Evolutionary conservation across 2,113 vertebrate species (phyloP), one percentile per base, ranked within the genome.

Genomic region (Centrocercus urophasianus): DNA sequence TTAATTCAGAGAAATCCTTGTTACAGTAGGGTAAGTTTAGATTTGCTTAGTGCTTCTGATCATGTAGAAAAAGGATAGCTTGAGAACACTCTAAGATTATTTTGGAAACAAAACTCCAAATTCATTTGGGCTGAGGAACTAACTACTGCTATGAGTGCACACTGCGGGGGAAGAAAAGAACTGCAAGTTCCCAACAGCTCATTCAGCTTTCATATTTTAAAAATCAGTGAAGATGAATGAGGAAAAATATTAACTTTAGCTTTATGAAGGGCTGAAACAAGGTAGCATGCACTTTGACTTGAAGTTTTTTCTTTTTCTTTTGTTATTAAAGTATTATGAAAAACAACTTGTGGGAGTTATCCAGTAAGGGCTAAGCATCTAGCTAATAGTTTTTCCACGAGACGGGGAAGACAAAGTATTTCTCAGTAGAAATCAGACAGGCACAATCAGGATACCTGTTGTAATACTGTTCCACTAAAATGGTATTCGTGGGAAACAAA

Each of bases 261-360:
- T 82, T 93, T 63, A 89, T 92, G 92, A 96, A 95, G 86, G 93
- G 86, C 95, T 95, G 85, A 93, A 95, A 94, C 5, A 77, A 95
- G 88, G 75, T 92, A 32, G 76, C 82, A 94, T 96, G 94, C 94
- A 93, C 93, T 96, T 96, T 95, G 80, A 93, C 90, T 96, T 95
- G 77, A 95, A 93, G 60, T 16, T 72, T 34, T 27, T 40, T 42
- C 47, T 50, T 42, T 56, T 42, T 43, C 25, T 82, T 86, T 64
- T 74, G 14, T 76, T 82, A 75, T 87, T 38, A 22, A 88, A 91
- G 43, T 91, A 93, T 86, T 92, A 87, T 73, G 82, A 75, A 86
- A 90, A 94, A 72, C 28, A 83, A 59, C 21, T 75, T 57, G 64
- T 80, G 90, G 77, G 56, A 75, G 16, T 83, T 88, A 93, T 83